phyloP scores from a whole-genome alignment of 2,113 vertebrate genomes.

The Arizona elegans region DNA sequence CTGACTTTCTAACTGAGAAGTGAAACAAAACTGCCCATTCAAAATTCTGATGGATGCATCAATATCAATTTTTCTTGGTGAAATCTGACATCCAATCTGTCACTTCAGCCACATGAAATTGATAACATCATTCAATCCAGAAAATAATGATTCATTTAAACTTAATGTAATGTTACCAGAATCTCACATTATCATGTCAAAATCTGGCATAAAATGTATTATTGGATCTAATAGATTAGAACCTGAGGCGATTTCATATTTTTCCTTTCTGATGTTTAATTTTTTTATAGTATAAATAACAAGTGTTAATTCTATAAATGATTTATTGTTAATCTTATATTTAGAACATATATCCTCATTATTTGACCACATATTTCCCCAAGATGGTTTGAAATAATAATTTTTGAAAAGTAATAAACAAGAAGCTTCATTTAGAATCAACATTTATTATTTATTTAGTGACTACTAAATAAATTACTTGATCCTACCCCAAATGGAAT shows the following conservation, averaged over 20 bases:
- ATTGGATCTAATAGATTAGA: background rate
- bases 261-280: background rate
- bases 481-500: background rate
- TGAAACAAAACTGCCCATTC: background rate
- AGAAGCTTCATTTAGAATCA: background rate
- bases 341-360: background rate
- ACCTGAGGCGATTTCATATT: background rate
- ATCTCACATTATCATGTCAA: background rate
- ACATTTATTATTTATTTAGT: background rate
- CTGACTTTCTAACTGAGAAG: background rate
- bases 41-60: background rate
- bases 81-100: background rate
- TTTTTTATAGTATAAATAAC: background rate
- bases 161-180: background rate
- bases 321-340: background rate
- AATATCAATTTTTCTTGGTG: background rate
- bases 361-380: background rate
- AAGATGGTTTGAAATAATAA: background rate
- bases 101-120: background rate
- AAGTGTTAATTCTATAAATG: background rate
- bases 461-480: background rate
- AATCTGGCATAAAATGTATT: slow-evolving; percentile 1
- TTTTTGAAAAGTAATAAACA: background rate
- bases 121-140: background rate
- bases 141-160: background rate